Evolutionary conservation across 2,888 invertebrate genomes (phyloP).

Genomic region (Celastrina argiolus): DNA sequence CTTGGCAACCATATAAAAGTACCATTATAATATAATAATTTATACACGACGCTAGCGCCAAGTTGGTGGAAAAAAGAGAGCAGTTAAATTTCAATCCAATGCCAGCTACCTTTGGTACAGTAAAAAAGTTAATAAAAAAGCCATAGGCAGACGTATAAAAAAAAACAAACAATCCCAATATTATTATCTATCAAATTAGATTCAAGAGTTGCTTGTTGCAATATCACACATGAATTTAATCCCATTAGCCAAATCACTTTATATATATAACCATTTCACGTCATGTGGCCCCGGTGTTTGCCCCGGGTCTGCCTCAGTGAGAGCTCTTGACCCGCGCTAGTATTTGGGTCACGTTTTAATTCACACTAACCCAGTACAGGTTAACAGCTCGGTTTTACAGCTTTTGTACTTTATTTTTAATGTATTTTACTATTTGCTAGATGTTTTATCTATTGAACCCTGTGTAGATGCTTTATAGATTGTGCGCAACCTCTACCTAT

Average conservation of each 20-base stretch:
- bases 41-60: too few species aligned
- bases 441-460: background rate
- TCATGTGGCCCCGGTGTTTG: background rate
- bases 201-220: background rate
- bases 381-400: background rate
- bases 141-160: too few species aligned
- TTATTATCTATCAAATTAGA: too few species aligned
- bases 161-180: too few species aligned
- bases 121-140: too few species aligned
- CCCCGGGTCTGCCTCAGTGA: background rate
- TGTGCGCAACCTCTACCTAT: too few species aligned
- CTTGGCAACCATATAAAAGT: too few species aligned
- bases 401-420: background rate
- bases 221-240: background rate
- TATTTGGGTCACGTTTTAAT: constrained; percentile 18
- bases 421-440: background rate
- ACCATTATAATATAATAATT: too few species aligned
- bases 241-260: background rate
- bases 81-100: too few species aligned
- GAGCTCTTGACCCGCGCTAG: constrained; percentile 2
- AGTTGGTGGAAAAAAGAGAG: too few species aligned
- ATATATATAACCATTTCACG: background rate
- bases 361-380: background rate
- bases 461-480: too few species aligned
- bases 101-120: too few species aligned